Percentiles rank a stretch among this genome's conserved stretches.
These are phyloP conservation scores for Enteromius thamalakanensis DNA, from an alignment of 2,797 vertebrate genomes.

Conservation along the genomic window DNA sequence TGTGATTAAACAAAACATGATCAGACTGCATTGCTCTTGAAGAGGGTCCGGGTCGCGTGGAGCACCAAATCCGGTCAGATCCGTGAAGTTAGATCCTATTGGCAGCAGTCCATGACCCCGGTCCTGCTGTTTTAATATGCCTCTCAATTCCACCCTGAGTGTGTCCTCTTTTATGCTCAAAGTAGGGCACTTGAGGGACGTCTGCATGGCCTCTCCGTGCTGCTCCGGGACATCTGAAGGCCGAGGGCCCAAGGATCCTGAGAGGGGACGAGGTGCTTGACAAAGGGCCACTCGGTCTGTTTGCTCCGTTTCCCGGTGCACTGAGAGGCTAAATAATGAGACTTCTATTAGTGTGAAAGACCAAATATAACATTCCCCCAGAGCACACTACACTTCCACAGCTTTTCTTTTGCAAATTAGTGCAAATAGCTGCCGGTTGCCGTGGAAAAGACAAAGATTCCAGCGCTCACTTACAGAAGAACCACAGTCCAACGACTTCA, in stretches of 20 bases:
- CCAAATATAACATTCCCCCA: slow-evolving; percentile 87
- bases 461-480: slow-evolving; percentile 58
- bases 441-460: slow-evolving; percentile 73
- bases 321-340: slow-evolving; percentile 89
- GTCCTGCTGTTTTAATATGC: slow-evolving; percentile 79
- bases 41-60: slow-evolving; percentile 68
- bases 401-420: slow-evolving; percentile 85
- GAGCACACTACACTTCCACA: slow-evolving; percentile 86
- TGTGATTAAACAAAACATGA: not conserved
- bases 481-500: not conserved
- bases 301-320: slow-evolving; percentile 89
- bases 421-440: slow-evolving; percentile 82
- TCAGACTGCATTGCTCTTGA: slow-evolving; percentile 61
- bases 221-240: slow-evolving; percentile 73
- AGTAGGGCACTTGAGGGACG: slow-evolving; percentile 52
- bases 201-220: slow-evolving; percentile 62
- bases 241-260: slow-evolving; percentile 86
- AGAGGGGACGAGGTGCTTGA: slow-evolving; percentile 83
- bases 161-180: slow-evolving; percentile 63
- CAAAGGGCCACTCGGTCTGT: slow-evolving; percentile 86
- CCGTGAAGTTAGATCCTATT: slow-evolving; percentile 83
- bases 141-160: slow-evolving; percentile 65
- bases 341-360: slow-evolving; percentile 94
- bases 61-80: slow-evolving; percentile 74
- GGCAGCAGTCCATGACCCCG: slow-evolving; percentile 77